These are phyloP conservation scores for Hypotaenidia okinawae DNA, from an alignment of 2,797 vertebrate species.

Conservation along the genomic window DNA sequence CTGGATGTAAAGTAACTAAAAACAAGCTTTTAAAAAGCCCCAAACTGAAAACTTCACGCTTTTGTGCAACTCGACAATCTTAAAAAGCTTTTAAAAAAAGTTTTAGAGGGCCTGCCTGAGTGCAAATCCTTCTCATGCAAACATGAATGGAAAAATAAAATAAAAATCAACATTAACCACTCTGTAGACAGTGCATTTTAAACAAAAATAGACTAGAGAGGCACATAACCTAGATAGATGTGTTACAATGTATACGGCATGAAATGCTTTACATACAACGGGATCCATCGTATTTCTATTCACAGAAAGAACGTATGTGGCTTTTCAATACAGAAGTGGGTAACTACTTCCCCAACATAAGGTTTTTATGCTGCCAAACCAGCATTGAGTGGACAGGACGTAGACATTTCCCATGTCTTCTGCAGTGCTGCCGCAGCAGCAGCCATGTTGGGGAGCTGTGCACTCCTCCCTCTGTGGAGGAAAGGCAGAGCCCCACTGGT, in stretches of 20 bases:
- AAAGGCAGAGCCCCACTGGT: not conserved
- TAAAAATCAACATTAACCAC: not conserved
- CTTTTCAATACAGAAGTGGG: not conserved
- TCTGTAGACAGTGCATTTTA: not conserved
- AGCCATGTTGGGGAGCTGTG: rapidly evolving
- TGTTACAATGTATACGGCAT: not conserved
- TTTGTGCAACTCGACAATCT: rapidly evolving
- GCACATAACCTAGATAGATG: not conserved
- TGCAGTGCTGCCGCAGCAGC: rapidly evolving
- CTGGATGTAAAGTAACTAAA: not conserved
- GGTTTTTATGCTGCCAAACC: not conserved
- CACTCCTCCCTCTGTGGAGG: too few relatives aligned
- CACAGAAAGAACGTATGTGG: not conserved
- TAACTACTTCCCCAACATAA: rapidly evolving
- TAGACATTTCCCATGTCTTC: rapidly evolving
- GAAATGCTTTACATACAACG: not conserved
- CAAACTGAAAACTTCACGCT: not conserved
- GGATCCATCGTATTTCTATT: not conserved
- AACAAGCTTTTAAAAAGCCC: not conserved
- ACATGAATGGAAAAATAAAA: not conserved
- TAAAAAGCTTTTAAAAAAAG: not conserved
- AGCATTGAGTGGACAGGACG: rapidly evolving
- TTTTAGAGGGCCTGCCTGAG: not conserved
- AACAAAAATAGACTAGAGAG: not conserved
- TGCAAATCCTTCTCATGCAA: not conserved